Evolutionary conservation across 2,797 vertebrate genomes (phyloP).

Genomic region (Champsocephalus gunnari): DNA sequence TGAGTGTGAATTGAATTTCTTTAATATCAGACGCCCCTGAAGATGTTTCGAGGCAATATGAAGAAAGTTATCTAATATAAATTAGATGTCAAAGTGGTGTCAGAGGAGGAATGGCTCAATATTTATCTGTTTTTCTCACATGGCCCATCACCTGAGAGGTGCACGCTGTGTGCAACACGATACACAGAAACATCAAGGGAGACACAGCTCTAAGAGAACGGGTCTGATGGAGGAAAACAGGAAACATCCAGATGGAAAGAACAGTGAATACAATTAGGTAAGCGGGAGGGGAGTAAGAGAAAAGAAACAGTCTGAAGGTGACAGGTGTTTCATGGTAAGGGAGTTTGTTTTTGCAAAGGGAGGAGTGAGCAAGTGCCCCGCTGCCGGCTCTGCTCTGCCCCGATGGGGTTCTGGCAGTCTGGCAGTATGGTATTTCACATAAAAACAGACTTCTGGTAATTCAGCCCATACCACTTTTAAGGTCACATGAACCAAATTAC

Average conservation of each 20-base stretch:
- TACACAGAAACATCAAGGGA: constrained; percentile 31
- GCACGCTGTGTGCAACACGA: constrained; percentile 9
- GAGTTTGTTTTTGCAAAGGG: constrained; percentile 78
- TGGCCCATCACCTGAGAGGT: constrained; percentile 17
- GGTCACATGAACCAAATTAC: constrained; percentile 50
- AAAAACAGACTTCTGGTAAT: constrained; percentile 66
- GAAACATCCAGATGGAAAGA: constrained; percentile 34
- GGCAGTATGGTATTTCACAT: constrained; percentile 64
- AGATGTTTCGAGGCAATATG: background rate
- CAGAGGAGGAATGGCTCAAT: background rate
- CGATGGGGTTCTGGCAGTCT: constrained; percentile 50
- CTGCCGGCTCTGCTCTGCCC: constrained; percentile 53
- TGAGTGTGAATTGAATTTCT: background rate
- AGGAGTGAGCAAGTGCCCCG: constrained; percentile 65
- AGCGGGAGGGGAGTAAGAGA: background rate
- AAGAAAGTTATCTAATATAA: background rate
- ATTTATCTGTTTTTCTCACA: constrained; percentile 2
- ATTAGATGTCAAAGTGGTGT: constrained; percentile 4
- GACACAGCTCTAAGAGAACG: constrained; percentile 23
- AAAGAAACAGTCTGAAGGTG: constrained; percentile 24
- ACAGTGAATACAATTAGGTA: constrained; percentile 12
- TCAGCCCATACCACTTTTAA: constrained; percentile 55
- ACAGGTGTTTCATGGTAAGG: constrained; percentile 73
- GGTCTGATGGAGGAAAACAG: constrained; percentile 35
- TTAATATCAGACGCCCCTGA: background rate